A percentile compares a stretch with the other conserved stretches of the same genome.
Conservation (phyloP, 2,888 invertebrate genomes). For the Parascotia fuliginaria region DNA sequence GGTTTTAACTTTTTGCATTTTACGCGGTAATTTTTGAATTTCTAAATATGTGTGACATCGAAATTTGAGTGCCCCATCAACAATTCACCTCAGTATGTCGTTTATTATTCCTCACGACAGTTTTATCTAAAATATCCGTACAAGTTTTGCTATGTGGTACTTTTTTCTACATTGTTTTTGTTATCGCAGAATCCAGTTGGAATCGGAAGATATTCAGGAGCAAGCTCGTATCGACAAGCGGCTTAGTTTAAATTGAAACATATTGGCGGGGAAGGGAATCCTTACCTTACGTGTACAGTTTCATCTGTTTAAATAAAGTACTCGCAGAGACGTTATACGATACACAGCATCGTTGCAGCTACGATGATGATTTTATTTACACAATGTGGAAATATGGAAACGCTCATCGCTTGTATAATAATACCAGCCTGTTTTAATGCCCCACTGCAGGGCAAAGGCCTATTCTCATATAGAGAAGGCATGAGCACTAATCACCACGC, state of each 20-base stretch:
- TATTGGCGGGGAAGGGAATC: conserved; percentile 76
- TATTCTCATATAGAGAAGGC: too few relatives aligned
- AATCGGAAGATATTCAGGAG: conserved; percentile 69
- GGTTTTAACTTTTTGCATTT: conserved; percentile 19
- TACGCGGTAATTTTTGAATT: background rate
- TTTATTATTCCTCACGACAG: background rate
- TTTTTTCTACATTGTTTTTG: conserved; percentile 58
- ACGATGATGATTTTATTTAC: conserved; percentile 29
- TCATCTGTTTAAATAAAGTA: conserved; percentile 64
- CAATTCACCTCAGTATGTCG: background rate
- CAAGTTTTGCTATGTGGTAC: conserved; percentile 34
- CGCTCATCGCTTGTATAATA: conserved; percentile 3
- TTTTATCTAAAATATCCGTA: conserved; percentile 10
- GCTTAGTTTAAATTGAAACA: conserved; percentile 84
- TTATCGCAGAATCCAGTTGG: conserved; percentile 61
- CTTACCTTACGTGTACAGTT: conserved; percentile 65
- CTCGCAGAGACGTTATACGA: conserved; percentile 21
- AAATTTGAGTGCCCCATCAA: too few relatives aligned
- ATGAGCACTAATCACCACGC: too few relatives aligned
- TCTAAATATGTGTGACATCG: too few relatives aligned
- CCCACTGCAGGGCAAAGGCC: too few relatives aligned
- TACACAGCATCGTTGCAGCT: conserved; percentile 12
- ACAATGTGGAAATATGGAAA: conserved; percentile 1
- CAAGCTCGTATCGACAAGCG: conserved; percentile 78
- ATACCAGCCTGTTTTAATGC: too few relatives aligned